Evolutionary conservation across 2,113 vertebrate genomes (phyloP).

Genomic region (Chlorodrepanis virens): DNA sequence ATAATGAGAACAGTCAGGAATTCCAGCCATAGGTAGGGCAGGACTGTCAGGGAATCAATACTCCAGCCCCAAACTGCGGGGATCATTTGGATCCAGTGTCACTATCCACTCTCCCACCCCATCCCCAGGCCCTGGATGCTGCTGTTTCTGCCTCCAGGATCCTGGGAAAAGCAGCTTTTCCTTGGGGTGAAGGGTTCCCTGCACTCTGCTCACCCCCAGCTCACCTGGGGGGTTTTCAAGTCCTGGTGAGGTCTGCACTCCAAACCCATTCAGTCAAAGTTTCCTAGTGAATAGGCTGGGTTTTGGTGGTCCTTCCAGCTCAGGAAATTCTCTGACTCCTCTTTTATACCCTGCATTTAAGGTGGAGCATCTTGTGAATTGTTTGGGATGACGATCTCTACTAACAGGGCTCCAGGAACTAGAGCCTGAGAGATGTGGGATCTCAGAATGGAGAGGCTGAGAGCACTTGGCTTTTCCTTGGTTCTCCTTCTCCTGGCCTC

Average conservation of each 20-base stretch:
- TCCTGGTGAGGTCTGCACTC: fast-evolving
- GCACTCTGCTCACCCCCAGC: not conserved
- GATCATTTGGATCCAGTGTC: not conserved
- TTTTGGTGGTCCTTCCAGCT: not conserved
- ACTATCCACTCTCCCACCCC: not conserved
- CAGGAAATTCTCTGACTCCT: not conserved
- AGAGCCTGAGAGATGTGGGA: fast-evolving
- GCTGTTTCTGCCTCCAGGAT: not conserved
- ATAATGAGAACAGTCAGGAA: not conserved
- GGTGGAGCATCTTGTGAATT: not conserved
- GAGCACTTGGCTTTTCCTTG: not conserved
- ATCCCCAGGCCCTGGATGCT: not conserved
- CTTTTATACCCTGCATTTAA: fast-evolving
- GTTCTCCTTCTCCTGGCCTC: not conserved
- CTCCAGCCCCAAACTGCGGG: not conserved
- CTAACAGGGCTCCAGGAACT: not conserved
- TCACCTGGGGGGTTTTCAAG: not conserved
- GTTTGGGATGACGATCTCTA: not conserved
- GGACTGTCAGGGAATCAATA: not conserved
- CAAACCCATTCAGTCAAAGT: not conserved
- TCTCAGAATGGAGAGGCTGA: not conserved
- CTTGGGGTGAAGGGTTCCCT: not conserved
- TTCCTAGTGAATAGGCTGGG: not conserved
- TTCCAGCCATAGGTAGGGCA: not conserved
- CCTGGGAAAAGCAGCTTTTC: not conserved